Evolutionary conservation across 2,113 vertebrate species (phyloP).

Genomic region (Ceyx margarethae): DNA sequence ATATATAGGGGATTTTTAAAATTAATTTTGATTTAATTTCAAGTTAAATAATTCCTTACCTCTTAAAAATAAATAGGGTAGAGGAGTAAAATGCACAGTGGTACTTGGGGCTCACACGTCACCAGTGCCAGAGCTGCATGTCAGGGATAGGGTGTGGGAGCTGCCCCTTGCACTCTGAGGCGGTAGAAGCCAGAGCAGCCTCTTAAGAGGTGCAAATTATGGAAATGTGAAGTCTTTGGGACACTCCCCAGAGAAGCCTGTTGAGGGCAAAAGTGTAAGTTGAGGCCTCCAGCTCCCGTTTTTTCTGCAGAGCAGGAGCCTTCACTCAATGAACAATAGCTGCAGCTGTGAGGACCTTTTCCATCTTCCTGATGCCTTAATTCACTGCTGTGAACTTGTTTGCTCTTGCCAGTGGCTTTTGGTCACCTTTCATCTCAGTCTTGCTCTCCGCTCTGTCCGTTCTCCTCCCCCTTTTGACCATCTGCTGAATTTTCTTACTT

Average conservation of each 20-base stretch:
- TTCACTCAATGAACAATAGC: background rate
- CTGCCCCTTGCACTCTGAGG: background rate
- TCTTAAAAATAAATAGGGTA: background rate
- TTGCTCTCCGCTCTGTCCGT: background rate
- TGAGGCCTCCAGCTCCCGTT: background rate
- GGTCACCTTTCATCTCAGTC: slow-evolving; percentile 12
- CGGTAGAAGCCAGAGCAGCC: background rate
- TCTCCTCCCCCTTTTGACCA: background rate
- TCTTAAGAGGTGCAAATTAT: background rate
- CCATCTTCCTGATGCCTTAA: slow-evolving; percentile 1
- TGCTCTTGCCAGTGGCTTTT: slow-evolving; percentile 39
- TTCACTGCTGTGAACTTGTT: slow-evolving; percentile 43
- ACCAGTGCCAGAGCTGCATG: fast-evolving
- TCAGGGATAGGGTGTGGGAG: fast-evolving
- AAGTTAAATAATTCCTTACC: background rate
- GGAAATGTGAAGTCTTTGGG: background rate
- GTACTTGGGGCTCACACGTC: fast-evolving
- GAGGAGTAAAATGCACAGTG: background rate
- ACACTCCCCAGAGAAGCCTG: background rate
- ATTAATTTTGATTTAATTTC: background rate
- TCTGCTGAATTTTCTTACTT: background rate
- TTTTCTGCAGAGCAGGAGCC: background rate
- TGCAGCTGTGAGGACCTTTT: background rate
- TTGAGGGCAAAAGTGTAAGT: background rate
- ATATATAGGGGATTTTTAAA: background rate